Conservation (phyloP, 1,140 invertebrate species). For the Brevipalpus yothersi region DNA sequence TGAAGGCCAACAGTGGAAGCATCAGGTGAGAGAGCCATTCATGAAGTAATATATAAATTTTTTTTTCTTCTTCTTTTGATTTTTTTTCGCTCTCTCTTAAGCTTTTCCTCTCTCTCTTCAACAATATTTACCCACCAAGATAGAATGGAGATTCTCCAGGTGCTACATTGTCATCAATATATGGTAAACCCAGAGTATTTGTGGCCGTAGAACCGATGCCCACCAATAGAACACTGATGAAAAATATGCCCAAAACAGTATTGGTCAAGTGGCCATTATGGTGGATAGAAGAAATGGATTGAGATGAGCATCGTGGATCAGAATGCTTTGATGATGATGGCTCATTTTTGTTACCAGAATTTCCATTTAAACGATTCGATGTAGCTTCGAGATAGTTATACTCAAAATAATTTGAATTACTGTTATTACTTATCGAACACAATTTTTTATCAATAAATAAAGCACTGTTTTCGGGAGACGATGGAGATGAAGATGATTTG, state of each 20-base stretch:
- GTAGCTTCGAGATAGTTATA: too few relatives aligned
- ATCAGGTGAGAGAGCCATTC: background rate
- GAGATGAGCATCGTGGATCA: background rate
- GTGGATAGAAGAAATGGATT: background rate
- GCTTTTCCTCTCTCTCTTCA: background rate
- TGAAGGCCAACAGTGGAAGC: background rate
- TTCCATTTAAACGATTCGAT: background rate
- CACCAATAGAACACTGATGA: constrained; percentile 58
- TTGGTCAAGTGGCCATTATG: constrained; percentile 5
- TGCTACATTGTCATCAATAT: constrained; percentile 77
- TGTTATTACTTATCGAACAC: background rate
- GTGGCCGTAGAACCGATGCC: constrained; percentile 76
- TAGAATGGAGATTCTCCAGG: constrained; percentile 75
- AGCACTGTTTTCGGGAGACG: background rate
- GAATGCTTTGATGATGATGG: background rate
- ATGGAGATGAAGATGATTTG: background rate
- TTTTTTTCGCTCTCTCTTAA: too few relatives aligned
- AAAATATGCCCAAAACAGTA: constrained; percentile 43
- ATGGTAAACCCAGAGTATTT: constrained; percentile 75
- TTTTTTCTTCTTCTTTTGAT: background rate
- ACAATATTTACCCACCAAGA: constrained; percentile 38
- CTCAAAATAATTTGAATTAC: too few relatives aligned
- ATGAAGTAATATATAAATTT: background rate
- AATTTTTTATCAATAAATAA: background rate
- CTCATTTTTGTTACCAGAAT: background rate